These are phyloP conservation scores for Amphipoea oculea DNA, from an alignment of 2,888 invertebrate species.

Conservation along the genomic window DNA sequence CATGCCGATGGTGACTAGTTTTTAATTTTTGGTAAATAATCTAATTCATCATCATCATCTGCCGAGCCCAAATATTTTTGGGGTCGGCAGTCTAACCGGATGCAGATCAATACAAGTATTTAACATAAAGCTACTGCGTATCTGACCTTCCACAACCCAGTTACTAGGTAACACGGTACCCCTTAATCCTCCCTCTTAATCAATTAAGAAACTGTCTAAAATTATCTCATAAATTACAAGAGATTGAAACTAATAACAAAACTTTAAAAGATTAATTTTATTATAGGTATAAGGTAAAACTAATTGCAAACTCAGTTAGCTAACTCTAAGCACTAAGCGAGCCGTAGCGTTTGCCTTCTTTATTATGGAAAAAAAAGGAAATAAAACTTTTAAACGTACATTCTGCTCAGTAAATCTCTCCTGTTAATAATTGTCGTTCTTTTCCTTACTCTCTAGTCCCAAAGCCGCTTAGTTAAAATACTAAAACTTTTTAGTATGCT, in stretches of 20 bases:
- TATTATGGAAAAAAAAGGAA: constrained; percentile 42
- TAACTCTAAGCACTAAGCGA: constrained; percentile 24
- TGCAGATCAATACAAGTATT: not conserved
- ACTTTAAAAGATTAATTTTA: constrained; percentile 25
- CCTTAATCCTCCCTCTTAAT: not conserved
- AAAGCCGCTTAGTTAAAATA: constrained; percentile 82
- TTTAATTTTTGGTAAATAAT: not conserved
- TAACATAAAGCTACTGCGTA: not conserved
- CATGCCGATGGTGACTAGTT: not conserved
- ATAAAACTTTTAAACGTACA: constrained; percentile 66
- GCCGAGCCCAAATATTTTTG: too few species aligned
- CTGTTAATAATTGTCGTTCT: constrained; percentile 76
- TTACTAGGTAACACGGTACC: not conserved
- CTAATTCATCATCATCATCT: not conserved
- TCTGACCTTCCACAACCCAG: not conserved
- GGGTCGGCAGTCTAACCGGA: too few species aligned
- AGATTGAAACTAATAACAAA: constrained; percentile 9
- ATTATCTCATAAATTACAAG: constrained; percentile 2
- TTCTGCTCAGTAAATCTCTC: constrained; percentile 71
- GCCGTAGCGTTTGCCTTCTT: constrained; percentile 22
- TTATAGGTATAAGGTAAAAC: constrained; percentile 14
- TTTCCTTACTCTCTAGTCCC: constrained; percentile 69
- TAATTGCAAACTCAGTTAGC: constrained; percentile 44
- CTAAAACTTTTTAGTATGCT: constrained; percentile 83
- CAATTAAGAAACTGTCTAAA: constrained; percentile 9